Base-by-base conservation (phyloP, 2,797 vertebrate genomes). In the Hapalemur alaotrensis region DNA sequence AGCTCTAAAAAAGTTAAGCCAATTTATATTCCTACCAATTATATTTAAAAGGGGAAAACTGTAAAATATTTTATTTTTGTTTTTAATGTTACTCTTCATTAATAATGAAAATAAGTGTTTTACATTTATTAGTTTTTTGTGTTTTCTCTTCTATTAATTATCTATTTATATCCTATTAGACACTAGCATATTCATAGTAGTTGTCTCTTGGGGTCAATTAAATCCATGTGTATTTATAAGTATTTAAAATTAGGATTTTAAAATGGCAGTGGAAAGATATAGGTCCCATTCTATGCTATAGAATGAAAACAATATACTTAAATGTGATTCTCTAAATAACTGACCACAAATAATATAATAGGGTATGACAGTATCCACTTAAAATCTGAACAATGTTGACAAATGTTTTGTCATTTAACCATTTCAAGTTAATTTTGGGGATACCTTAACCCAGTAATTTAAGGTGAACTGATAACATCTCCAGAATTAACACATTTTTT, bases 161-260 rank as follows among this genome's bases (percentile, higher is more conserved):
- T 91, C 63, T 90, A 22, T 82, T 79, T 22, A 35, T 69, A 80
- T 81, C 4, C 4, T 85, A 91, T 91, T 73, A 87, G 52, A 80
- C 17, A 46, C 1, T 12, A 48, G 17, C 4, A 38, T 94, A 35
- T 54, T 75, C 41, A 76, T 32, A 67, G 48, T 89, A 81, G 91
- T 91, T 84, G 59, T 95, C 91, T 67, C 25, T 81, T 84, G 41
- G 32, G 72, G 30, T 93, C 80, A 76, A 35, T 75, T 79, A 61
- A 43, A 17, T 73, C 22, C 38, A 35, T 50, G 15, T 81, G 28
- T 28, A 69, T 95, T 84, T 67, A 54, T 63, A 91, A 75, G 30
- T 72, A 85, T 59, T 96, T 93, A 95, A 72, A 90, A 78, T 88
- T 83, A 80, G 11, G 38, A 61, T 70, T 87, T 85, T 43, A 75